These are phyloP conservation scores for Sisyra terminalis DNA, from an alignment of 2,888 invertebrate species.

Conservation along the genomic window DNA sequence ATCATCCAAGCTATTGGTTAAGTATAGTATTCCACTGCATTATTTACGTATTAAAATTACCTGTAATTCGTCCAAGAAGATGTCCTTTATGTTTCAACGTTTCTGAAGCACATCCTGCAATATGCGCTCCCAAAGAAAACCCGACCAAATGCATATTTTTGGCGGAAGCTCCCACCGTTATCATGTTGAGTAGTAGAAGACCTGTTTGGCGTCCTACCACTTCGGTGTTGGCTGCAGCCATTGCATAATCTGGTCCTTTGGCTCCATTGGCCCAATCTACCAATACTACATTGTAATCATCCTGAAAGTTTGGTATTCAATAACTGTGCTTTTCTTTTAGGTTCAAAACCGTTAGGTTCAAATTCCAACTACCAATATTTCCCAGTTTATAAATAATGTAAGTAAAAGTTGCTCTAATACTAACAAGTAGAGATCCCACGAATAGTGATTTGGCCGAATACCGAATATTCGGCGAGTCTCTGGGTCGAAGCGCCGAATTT, in stretches of 20 bases:
- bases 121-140: conserved; percentile 42
- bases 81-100: conserved; percentile 28
- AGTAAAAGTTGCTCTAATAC: too few relatives aligned
- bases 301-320: conserved; percentile 21
- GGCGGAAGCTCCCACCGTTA: conserved; percentile 28
- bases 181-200: conserved; percentile 30
- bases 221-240: conserved; percentile 41
- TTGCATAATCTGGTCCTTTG: conserved; percentile 32
- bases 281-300: conserved; percentile 33
- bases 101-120: conserved; percentile 40
- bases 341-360: too few relatives aligned
- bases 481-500: too few relatives aligned
- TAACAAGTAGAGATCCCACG: too few relatives aligned
- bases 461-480: too few relatives aligned
- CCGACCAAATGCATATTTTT: conserved; percentile 34
- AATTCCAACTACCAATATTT: too few relatives aligned
- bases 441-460: too few relatives aligned
- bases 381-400: too few relatives aligned
- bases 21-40: too few relatives aligned
- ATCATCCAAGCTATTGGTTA: too few relatives aligned
- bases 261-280: conserved; percentile 41
- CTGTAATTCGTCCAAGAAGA: conserved; percentile 38
- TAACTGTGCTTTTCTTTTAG: not conserved
- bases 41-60: conserved; percentile 21
- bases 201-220: conserved; percentile 39